Conservation (phyloP, 2,113 vertebrate genomes). For the Gobius niger region DNA sequence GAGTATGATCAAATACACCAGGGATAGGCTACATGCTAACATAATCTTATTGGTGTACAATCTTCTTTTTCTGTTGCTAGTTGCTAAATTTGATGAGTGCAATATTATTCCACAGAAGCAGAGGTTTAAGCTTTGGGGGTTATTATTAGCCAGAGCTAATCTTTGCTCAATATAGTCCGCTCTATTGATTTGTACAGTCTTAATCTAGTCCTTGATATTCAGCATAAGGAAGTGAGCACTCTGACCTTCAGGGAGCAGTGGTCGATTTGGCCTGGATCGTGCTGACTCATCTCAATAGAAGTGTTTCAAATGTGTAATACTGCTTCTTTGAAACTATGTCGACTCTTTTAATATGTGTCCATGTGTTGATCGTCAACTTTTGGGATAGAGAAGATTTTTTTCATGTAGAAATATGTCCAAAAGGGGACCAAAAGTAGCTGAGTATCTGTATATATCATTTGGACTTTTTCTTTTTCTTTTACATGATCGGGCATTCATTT, state of each 20-base stretch:
- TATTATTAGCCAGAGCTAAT: constrained; percentile 42
- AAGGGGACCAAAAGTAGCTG: too few relatives aligned
- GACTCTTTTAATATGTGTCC: background rate
- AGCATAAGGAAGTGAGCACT: constrained; percentile 58
- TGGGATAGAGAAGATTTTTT: background rate
- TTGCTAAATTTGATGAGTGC: constrained; percentile 65
- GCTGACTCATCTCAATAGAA: constrained; percentile 67
- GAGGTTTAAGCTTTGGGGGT: constrained; percentile 34
- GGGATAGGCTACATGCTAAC: constrained; percentile 25
- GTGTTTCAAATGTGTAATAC: constrained; percentile 32
- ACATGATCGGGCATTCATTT: too few relatives aligned
- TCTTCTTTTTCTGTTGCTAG: constrained; percentile 20
- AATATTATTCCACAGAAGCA: constrained; percentile 65
- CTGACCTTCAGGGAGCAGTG: constrained; percentile 64
- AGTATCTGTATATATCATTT: too few relatives aligned
- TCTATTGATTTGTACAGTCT: constrained; percentile 68
- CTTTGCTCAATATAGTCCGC: constrained; percentile 58
- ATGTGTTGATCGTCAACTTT: background rate
- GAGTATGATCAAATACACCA: constrained; percentile 7
- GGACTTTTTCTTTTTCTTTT: too few relatives aligned
- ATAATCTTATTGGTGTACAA: constrained; percentile 32
- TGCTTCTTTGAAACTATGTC: constrained; percentile 21
- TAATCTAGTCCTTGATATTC: constrained; percentile 76
- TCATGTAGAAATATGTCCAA: too few relatives aligned
- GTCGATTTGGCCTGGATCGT: constrained; percentile 53